Conservation (phyloP, 2,888 invertebrate species). For the Cantharis nigra region DNA sequence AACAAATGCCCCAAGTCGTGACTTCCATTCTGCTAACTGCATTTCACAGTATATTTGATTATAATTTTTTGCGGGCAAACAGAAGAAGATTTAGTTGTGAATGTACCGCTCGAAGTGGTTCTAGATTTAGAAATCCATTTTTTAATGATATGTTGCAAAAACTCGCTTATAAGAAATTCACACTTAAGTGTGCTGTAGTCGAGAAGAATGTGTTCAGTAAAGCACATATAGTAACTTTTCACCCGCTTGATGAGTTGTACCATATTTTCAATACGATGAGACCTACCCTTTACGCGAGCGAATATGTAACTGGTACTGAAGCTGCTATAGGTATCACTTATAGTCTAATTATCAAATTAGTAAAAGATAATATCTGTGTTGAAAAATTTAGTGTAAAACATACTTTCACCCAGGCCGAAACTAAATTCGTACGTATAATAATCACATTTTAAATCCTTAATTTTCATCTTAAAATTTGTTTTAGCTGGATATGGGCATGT, state of each 20-base stretch:
- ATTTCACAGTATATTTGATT: neutral
- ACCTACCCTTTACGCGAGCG: neutral
- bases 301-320: neutral
- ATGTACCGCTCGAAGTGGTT: neutral
- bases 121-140: neutral
- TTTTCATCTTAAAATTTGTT: neutral
- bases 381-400: neutral
- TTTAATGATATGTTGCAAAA: neutral
- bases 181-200: neutral
- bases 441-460: neutral
- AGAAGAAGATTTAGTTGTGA: neutral
- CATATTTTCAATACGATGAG: neutral
- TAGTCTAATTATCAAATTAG: neutral
- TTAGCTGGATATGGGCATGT: neutral
- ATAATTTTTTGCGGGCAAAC: neutral
- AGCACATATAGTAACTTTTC: neutral
- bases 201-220: neutral
- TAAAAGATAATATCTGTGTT: neutral
- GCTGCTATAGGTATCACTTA: neutral
- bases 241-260: neutral
- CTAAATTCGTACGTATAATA: neutral
- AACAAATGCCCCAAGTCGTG: neutral
- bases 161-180: neutral
- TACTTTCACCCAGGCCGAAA: neutral
- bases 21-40: neutral